A percentile compares a stretch with the other conserved stretches of the same genome.
Evolutionary conservation across 1,140 invertebrate species (phyloP).

Genomic region (Triops longicaudatus): DNA sequence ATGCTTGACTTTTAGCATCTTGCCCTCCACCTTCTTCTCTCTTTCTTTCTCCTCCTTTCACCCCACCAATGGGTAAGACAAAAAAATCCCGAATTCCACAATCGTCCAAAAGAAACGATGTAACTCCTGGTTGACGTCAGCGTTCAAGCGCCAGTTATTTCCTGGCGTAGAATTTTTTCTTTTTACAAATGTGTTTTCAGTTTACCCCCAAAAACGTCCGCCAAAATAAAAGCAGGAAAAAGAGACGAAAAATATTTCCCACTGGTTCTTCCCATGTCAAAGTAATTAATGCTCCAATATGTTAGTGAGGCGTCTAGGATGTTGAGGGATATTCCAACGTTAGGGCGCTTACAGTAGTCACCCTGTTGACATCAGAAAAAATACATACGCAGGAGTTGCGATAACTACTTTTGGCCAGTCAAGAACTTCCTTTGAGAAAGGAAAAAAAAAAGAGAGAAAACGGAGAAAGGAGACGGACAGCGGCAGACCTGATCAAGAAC

Average conservation of each 20-base stretch:
- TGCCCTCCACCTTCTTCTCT: background rate
- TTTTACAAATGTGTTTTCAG: too few species aligned
- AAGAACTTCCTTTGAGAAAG: background rate
- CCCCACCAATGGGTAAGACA: background rate
- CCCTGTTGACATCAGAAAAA: background rate
- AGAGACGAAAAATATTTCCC: background rate
- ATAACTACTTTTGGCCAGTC: background rate
- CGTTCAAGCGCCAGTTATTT: too few species aligned
- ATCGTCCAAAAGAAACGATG: too few species aligned
- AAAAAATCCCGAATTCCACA: background rate
- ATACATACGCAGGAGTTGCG: background rate
- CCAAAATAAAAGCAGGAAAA: background rate
- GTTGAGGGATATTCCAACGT: background rate
- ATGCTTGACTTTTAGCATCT: background rate
- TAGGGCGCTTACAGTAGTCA: background rate
- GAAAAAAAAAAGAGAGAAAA: background rate
- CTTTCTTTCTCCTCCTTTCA: background rate
- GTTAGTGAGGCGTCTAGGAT: background rate
- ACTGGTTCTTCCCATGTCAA: background rate
- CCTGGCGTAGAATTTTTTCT: too few species aligned
- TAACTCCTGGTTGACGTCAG: too few species aligned
- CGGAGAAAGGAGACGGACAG: background rate
- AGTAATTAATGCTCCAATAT: slow-evolving; percentile 3
- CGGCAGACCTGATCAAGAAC: background rate
- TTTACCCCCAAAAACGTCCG: background rate